Evolutionary conservation across 2,113 vertebrate species (phyloP), one percentile per base, ranked within the genome.

Genomic region (Phocoena sinus): DNA sequence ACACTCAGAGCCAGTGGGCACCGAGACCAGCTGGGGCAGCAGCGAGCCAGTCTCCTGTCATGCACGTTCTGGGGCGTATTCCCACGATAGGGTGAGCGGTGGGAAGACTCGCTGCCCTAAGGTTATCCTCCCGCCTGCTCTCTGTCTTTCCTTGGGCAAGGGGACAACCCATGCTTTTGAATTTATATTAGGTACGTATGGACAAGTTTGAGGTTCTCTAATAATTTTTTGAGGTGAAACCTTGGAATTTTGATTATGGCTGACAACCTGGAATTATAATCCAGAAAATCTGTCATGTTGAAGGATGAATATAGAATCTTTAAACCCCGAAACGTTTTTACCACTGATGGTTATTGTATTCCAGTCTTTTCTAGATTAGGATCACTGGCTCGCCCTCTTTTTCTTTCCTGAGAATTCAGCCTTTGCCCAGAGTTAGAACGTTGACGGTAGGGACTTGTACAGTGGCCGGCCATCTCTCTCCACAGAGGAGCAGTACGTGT

Each of bases 401-500:
- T 23, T 5, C 23, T 94, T 70, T 60, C 20, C 73, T 77, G 67
- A 71, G 21, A 91, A 58, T n/a, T 41, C 47, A 92, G 60, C 50
- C 62, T 82, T 76, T 88, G 7, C 26, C 68, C 71, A n/a, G 65
- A 89, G 67, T 47, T 33, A 38, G 88, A 9, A 85, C 11, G 14
- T 11, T 47, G 47, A 12, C 10, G 7, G 50, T 60, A 17, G 74
- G 58, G 41, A 77, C 36, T 15, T 26, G 21, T 71, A 23, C 28
- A 56, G 50, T 31, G 38, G 1, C 47, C 11, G 38, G 38, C 82
- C 47, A 53, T 98, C 97, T 98, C 3, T 96, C 98, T 97, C 98
- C 91, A 25, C 98, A 99, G 99, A 99, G 97, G 99, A 99, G 95
- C 99, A 99, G n/a, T 99, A 99, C 67, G 98, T 99, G 33, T 99